Conservation (phyloP, 2,113 vertebrate genomes). For the Notechis scutatus region DNA sequence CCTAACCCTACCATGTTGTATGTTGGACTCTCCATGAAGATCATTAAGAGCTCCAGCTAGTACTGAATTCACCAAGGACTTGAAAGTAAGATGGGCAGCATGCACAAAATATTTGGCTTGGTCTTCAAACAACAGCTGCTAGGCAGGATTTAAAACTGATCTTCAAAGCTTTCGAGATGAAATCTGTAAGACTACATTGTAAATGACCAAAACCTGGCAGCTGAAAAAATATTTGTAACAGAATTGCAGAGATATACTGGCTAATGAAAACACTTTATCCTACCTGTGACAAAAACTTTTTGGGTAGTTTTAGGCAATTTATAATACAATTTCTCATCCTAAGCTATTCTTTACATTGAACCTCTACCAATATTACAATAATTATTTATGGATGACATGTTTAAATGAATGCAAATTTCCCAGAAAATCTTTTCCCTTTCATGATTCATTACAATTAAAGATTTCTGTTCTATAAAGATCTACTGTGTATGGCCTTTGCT, state of each 20-base stretch:
- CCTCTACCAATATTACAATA: not conserved
- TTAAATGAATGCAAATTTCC: not conserved
- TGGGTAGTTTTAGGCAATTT: not conserved
- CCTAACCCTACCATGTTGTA: not conserved
- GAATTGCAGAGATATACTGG: not conserved
- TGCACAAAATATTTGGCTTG: not conserved
- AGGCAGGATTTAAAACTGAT: not conserved
- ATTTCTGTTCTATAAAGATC: not conserved
- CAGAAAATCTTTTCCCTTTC: not conserved
- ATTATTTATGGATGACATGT: not conserved
- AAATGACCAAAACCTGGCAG: not conserved
- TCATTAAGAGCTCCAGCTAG: not conserved
- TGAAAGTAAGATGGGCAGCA: not conserved
- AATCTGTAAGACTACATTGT: not conserved
- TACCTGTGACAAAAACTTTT: not conserved
- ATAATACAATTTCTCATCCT: not conserved
- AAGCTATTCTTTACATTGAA: not conserved
- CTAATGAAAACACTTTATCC: not conserved
- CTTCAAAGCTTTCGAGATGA: not conserved
- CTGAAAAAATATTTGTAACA: not conserved
- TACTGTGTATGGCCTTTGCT: not conserved
- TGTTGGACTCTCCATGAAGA: not conserved
- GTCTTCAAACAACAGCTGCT: not conserved
- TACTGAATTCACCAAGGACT: not conserved
- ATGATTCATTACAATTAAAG: not conserved